Evolutionary conservation across 2,113 vertebrate genomes (phyloP), one percentile per base, ranked within the genome.

Genomic region (Ploceus nigricollis): DNA sequence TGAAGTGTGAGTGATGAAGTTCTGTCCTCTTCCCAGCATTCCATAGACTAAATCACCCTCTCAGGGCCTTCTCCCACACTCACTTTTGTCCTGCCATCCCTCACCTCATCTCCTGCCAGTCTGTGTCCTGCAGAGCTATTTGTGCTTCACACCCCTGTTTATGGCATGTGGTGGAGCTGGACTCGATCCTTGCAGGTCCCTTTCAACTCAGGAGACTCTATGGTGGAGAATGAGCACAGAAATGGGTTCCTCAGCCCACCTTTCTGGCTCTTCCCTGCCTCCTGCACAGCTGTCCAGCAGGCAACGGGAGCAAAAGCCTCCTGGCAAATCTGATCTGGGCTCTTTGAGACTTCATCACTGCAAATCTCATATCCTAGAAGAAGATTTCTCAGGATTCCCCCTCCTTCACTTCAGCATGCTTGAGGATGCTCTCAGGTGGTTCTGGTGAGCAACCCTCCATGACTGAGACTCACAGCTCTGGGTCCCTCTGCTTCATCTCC

Each of bases 181-280:
- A n/a, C 20, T 68, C 0, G 0, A 22, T 21, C 17, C 47, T 31
- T n/a, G 28, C 47, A 45, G 39, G 39, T 25, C 21, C 14, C n/a
- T 82, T 54, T n/a, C 21, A 40, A 0, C 39, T 53, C 45, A 31
- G 40, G 24, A 31, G 8, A 22, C 66, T 18, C 53, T 47, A 0
- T 54, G 45, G 53, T 40, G 10, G 47, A 83, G 30, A 75, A 27
- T 44, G 60, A 60, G 44, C 10, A 78, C 42, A 84, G 54, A 76
- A 71, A 30, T 19, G 17, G 15, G 3, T 39, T 33, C 19, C 73
- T 63, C 47, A 78, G 5, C 6, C 7, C 61, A 14, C 20, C 4
- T 35, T 89, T 65, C 40, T 71, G 11, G 15, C 21, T 87, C 15
- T 7, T 85, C 40, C 24, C 19, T 31, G 16, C 25, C 64, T 58